Percentiles rank a stretch among this genome's conserved stretches.
phyloP scores from a whole-genome alignment of 1,140 invertebrate species.

The Drosophila quadrilineata region DNA sequence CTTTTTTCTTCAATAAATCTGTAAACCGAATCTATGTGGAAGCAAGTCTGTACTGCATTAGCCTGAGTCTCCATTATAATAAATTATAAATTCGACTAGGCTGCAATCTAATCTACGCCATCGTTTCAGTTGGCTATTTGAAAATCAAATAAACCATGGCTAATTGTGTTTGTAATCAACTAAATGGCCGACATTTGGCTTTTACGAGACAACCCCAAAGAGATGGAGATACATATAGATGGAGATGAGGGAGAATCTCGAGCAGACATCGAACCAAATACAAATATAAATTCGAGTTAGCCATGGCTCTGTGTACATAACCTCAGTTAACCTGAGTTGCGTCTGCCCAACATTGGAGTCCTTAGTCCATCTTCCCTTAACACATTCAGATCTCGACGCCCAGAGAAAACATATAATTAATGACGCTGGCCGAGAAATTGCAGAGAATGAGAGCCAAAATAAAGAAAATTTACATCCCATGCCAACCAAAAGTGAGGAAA shows the following conservation, averaged over 20 bases:
- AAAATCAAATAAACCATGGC: constrained; percentile 75
- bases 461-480: constrained; percentile 59
- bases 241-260: constrained; percentile 9
- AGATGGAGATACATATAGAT: not conserved
- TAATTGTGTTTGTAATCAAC: constrained; percentile 79
- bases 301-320: constrained; percentile 43
- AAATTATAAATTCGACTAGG: constrained; percentile 18
- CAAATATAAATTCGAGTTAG: constrained; percentile 35
- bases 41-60: constrained; percentile 1
- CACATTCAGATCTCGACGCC: constrained; percentile 16
- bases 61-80: not conserved
- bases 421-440: constrained; percentile 36
- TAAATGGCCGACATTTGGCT: constrained; percentile 71
- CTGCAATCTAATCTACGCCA: constrained; percentile 36
- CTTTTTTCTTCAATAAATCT: not conserved
- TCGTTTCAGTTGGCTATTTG: constrained; percentile 51
- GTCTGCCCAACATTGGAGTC: not conserved
- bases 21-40: not conserved
- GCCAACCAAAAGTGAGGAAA: constrained; percentile 50
- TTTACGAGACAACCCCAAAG: constrained; percentile 29
- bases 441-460: constrained; percentile 2
- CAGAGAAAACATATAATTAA: constrained; percentile 61
- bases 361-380: not conserved
- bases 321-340: constrained; percentile 46
- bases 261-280: constrained; percentile 31